phyloP scores from a whole-genome alignment of 2,888 invertebrate species.

The Oligia latruncula region DNA sequence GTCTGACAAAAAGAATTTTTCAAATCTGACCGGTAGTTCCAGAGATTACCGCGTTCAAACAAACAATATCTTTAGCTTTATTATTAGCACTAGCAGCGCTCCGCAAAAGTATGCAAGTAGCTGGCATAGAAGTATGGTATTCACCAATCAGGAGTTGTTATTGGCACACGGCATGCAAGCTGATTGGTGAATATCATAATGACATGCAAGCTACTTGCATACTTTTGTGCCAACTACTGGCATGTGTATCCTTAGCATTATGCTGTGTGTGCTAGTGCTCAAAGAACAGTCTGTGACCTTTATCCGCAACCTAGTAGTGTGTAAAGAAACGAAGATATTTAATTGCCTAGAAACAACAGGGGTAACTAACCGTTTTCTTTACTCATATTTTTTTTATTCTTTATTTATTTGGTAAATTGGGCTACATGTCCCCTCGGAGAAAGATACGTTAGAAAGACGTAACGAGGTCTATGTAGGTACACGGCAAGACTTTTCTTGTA shows the following conservation, averaged over 20 bases:
- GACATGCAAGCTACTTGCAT: no score
- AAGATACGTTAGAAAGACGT: slow-evolving; percentile 1
- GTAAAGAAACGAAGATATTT: not conserved
- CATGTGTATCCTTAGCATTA: not conserved
- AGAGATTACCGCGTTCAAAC: no score
- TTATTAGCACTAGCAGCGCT: no score
- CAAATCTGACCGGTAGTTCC: no score
- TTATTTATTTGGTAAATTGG: slow-evolving; percentile 44
- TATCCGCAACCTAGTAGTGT: not conserved
- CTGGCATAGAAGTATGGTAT: no score
- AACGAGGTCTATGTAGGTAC: slow-evolving; percentile 21
- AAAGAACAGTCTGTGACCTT: not conserved
- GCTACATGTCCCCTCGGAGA: not conserved
- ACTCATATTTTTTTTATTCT: not conserved
- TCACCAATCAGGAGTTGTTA: no score
- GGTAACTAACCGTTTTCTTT: not conserved
- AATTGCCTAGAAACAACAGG: slow-evolving; percentile 8
- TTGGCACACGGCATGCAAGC: no score
- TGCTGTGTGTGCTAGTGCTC: not conserved
- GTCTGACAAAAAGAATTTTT: no score
- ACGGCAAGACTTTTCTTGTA: not conserved
- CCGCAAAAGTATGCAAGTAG: no score
- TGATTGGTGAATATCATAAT: no score
- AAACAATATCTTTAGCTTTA: no score
- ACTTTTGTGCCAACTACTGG: no score